A percentile compares a stretch with the other conserved stretches of the same genome.
Conservation (phyloP, 2,113 vertebrate genomes). For the Elgaria multicarinata region DNA sequence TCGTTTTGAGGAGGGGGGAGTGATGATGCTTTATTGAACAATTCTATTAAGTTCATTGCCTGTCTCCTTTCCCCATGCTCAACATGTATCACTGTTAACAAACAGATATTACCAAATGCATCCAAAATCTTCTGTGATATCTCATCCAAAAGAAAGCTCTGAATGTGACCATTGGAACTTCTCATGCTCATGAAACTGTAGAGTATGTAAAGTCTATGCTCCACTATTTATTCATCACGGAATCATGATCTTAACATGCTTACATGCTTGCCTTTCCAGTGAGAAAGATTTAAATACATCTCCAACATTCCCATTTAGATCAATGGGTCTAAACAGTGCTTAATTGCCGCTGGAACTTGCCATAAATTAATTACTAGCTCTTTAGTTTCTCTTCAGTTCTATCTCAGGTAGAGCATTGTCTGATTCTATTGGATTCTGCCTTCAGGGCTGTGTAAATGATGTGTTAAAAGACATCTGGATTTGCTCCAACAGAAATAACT, state of each 20-base stretch:
- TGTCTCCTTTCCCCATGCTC: not conserved
- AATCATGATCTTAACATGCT: not conserved
- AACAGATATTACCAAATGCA: not conserved
- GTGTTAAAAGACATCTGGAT: conserved; percentile 3
- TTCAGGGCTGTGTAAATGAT: not conserved
- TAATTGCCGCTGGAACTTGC: not conserved
- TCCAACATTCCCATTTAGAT: not conserved
- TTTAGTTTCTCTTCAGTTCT: not conserved
- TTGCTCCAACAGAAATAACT: conserved; percentile 4
- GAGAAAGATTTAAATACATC: not conserved
- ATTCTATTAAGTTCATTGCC: not conserved
- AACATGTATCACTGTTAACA: not conserved
- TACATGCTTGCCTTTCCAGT: not conserved
- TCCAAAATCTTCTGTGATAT: not conserved
- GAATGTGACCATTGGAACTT: not conserved
- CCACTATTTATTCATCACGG: not conserved
- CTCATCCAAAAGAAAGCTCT: not conserved
- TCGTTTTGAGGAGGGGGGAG: not conserved
- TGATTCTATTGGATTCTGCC: not conserved
- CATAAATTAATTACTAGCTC: not conserved
- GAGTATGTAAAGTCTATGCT: not conserved
- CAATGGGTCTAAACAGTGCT: not conserved
- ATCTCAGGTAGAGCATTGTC: not conserved
- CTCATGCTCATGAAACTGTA: not conserved
- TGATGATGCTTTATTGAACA: not conserved